phyloP scores from a whole-genome alignment of 2,888 invertebrate species.

The Chydorus sphaericus region DNA sequence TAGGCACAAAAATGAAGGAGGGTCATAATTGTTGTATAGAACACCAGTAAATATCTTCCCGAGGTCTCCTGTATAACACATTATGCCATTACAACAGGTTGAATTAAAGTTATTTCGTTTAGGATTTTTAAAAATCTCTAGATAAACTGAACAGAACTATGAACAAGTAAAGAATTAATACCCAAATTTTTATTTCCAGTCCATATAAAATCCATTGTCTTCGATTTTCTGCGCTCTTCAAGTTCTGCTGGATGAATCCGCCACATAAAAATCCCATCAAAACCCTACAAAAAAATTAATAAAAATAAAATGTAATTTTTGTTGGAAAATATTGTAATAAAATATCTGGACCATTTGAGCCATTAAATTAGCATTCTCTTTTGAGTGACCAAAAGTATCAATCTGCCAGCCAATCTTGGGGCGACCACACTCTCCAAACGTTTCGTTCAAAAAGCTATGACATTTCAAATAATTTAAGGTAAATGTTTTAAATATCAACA shows the following conservation, averaged over 20 bases:
- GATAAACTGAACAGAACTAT: no score
- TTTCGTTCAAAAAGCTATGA: slow-evolving; percentile 43
- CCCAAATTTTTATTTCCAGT: slow-evolving; percentile 15
- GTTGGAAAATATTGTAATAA: no score
- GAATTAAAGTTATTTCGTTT: no score
- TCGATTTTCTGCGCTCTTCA: background rate
- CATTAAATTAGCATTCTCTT: slow-evolving; percentile 46
- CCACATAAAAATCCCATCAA: slow-evolving; percentile 34
- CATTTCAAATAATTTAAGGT: no score
- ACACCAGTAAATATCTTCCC: slow-evolving; percentile 36
- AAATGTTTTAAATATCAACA: no score
- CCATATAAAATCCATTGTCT: slow-evolving; percentile 31
- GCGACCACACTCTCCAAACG: slow-evolving; percentile 53
- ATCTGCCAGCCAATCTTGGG: slow-evolving; percentile 73
- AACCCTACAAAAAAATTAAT: no score
- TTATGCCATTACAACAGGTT: no score
- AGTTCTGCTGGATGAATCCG: slow-evolving; percentile 32
- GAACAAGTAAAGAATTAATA: no score
- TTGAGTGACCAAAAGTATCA: slow-evolving; percentile 68
- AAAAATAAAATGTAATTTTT: no score
- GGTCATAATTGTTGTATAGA: slow-evolving; percentile 28
- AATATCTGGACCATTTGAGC: no score
- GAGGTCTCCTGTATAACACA: slow-evolving; percentile 26
- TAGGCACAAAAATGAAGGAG: slow-evolving; percentile 38
- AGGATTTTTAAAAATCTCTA: no score